A percentile compares a stretch with the other conserved stretches of the same genome.
These are phyloP conservation scores for Actias luna DNA, from an alignment of 2,888 invertebrate species.

Conservation along the genomic window DNA sequence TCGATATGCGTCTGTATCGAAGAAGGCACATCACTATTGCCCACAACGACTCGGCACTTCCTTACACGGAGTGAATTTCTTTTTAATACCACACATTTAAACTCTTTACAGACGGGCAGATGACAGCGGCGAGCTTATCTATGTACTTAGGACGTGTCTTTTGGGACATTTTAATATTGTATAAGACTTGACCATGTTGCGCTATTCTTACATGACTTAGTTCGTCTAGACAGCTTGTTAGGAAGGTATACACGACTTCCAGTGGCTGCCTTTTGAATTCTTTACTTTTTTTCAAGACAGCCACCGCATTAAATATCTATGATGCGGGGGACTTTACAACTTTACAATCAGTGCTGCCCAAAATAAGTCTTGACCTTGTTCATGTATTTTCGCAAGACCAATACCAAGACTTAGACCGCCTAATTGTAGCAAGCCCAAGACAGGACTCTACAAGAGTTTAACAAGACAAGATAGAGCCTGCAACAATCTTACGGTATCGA, in stretches of 20 bases:
- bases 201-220: background rate
- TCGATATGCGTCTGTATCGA: background rate
- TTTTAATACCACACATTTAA: slow-evolving; percentile 79
- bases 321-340: too few relatives aligned
- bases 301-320: too few relatives aligned
- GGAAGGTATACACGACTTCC: background rate
- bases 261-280: too few relatives aligned
- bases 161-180: slow-evolving; percentile 16
- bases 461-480: too few relatives aligned
- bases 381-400: too few relatives aligned
- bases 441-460: too few relatives aligned
- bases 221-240: background rate
- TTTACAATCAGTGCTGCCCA: too few relatives aligned
- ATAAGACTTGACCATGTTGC: slow-evolving; percentile 1
- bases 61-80: slow-evolving; percentile 70
- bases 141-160: slow-evolving; percentile 3
- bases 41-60: slow-evolving; percentile 58
- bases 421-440: too few relatives aligned
- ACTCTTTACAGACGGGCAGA: slow-evolving; percentile 57
- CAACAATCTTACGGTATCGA: too few relatives aligned
- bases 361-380: too few relatives aligned
- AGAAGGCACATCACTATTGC: slow-evolving; percentile 38
- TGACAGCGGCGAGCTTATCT: slow-evolving; percentile 52
- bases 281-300: too few relatives aligned
- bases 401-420: too few relatives aligned